Evolutionary conservation across 92 coral and sea anemone species (phyloP).

Genomic region (Porites cylindrica): DNA sequence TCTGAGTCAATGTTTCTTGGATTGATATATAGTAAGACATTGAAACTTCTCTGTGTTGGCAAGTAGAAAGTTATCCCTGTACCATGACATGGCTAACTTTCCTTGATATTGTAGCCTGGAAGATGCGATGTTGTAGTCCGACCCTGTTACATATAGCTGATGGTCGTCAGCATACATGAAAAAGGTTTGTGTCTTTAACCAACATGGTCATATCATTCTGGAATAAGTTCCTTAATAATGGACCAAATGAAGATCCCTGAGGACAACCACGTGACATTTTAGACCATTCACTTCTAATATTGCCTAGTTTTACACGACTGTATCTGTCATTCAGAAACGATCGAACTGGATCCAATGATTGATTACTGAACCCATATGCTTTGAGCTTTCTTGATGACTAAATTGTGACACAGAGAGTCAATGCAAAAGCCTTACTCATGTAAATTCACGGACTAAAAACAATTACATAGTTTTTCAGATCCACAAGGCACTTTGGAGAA

Average conservation of each 20-base stretch:
- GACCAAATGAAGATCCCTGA: conserved; percentile 2
- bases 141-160: background rate
- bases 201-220: background rate
- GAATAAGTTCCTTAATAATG: background rate
- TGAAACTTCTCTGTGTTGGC: too few relatives aligned
- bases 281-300: background rate
- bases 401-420: too few relatives aligned
- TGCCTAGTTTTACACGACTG: background rate
- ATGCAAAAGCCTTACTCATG: too few relatives aligned
- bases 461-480: too few relatives aligned
- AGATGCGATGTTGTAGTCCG: background rate
- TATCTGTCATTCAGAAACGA: background rate
- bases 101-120: too few relatives aligned
- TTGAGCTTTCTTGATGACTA: too few relatives aligned
- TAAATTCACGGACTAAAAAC: too few relatives aligned
- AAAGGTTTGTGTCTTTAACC: background rate
- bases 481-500: too few relatives aligned
- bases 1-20: too few relatives aligned
- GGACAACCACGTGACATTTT: background rate
- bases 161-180: background rate
- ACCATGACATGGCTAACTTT: background rate
- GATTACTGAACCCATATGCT: too few relatives aligned
- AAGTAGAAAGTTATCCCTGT: background rate
- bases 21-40: too few relatives aligned
- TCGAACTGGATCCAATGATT: too few relatives aligned